phyloP scores from a whole-genome alignment of 2,888 invertebrate genomes.

The Trachelus troglodyta region DNA sequence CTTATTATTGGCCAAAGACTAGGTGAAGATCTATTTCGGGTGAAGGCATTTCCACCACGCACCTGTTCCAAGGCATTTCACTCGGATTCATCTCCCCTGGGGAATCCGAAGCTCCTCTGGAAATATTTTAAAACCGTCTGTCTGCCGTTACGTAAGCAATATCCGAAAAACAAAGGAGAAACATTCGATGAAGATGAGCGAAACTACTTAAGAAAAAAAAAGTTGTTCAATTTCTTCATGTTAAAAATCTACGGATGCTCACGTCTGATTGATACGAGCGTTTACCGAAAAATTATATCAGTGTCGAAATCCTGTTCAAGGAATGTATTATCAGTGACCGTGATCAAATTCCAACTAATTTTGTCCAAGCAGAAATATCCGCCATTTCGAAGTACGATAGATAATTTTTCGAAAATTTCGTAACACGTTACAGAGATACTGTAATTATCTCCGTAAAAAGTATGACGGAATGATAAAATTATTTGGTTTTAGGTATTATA shows the following conservation, averaged over 20 bases:
- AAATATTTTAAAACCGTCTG: conserved; percentile 3
- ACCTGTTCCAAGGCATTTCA: conserved; percentile 27
- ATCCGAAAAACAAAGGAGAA: background rate
- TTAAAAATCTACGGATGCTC: background rate
- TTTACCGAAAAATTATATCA: background rate
- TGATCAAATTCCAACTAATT: background rate
- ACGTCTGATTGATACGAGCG: background rate
- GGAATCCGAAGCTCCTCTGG: background rate
- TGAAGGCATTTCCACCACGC: conserved; percentile 21
- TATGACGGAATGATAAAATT: background rate
- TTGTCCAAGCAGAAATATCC: background rate
- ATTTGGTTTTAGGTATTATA: background rate
- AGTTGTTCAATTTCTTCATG: background rate
- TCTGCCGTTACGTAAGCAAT: background rate
- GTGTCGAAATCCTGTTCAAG: background rate
- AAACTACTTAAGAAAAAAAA: background rate
- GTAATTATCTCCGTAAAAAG: background rate
- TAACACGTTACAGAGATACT: background rate
- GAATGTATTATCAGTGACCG: background rate
- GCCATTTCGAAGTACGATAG: background rate
- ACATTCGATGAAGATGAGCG: background rate
- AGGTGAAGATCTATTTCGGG: conserved; percentile 21
- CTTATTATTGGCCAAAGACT: conserved; percentile 2
- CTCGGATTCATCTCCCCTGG: background rate
- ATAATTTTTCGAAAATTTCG: background rate